Base-by-base conservation (phyloP, 2,797 vertebrate genomes). In the Pseudopleuronectes americanus region DNA sequence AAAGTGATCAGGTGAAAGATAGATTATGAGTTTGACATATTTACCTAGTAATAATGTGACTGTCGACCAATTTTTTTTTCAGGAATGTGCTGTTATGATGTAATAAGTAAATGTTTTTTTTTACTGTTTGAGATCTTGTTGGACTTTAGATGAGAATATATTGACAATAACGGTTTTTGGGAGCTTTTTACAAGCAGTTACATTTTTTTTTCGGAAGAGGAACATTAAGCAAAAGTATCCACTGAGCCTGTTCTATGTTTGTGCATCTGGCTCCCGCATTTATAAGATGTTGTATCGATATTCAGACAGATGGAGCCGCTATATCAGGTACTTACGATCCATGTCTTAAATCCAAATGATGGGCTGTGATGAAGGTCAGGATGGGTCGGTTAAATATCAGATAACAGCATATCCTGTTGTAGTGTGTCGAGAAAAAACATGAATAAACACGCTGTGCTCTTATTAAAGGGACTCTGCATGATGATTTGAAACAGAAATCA, bases 221-320 rank as follows among this genome's bases (percentile, higher is more conserved):
- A 61, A 36, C 71, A 73, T 43, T 78, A 73, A 82, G 79, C 68
- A 73, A 74, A 36, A 65, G 23, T 84, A 87, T 84, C 84, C 84
- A 83, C 68, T 41, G 41, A 71, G 68, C 24, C 54, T 68, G 33
- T 24, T 71, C 59, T 69, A 6, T 67, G 36, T 67, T 80, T 60
- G 8, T 64, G 36, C 59, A 54, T 64, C 49, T 81, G 67, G 68
- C 71, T 63, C 36, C 49, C 56, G 19, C 28, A 28, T 65, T 64
- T 16, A 45, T 8, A 45, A 51, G 70, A 38, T 24, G 48, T 61
- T 36, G 8, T 12, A 28, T 49, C 48, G 6, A 2, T 45, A 22
- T 49, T 52, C 31, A 69, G 28, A 58, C 33, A 45, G 55, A 69
- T 22, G 48, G 33, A 48, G 47, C 4, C 4, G 1, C 17, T 64